A percentile compares a stretch with the other conserved stretches of the same genome.
Conservation (phyloP, 2,797 vertebrate genomes). For the Ispidina picta region DNA sequence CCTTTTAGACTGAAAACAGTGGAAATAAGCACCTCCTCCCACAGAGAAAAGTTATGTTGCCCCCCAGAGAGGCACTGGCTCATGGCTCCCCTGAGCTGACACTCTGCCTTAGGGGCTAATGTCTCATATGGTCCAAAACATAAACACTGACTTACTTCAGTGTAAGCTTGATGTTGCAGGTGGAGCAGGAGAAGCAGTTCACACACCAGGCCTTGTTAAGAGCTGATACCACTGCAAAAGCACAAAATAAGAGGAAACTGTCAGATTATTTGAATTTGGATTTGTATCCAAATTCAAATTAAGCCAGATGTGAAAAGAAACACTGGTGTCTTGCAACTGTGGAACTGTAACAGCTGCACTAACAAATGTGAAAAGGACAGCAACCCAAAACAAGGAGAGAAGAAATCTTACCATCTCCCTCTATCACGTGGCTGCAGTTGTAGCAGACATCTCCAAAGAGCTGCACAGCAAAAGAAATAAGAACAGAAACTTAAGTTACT, state of each 20-base stretch:
- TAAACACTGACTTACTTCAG: constrained; percentile 76
- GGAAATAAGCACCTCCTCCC: neutral
- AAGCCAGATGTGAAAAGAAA: constrained; percentile 58
- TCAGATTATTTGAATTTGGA: neutral
- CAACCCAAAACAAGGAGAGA: neutral
- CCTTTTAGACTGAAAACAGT: neutral
- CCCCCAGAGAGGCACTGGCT: neutral
- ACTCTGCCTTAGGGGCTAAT: neutral
- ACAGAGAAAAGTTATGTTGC: neutral
- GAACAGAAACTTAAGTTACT: constrained; percentile 17
- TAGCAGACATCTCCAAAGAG: constrained; percentile 83
- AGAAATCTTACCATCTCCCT: constrained; percentile 79
- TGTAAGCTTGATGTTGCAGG: constrained; percentile 80
- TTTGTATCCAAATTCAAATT: constrained; percentile 39
- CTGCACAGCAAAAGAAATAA: constrained; percentile 55
- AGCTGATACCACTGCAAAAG: constrained; percentile 79
- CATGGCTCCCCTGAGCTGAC: neutral
- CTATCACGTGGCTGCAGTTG: constrained; percentile 81
- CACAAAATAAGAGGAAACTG: constrained; percentile 31
- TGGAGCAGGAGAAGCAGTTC: constrained; percentile 81
- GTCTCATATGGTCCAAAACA: neutral
- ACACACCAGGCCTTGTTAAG: constrained; percentile 85
- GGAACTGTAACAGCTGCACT: constrained; percentile 58
- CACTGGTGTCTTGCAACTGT: constrained; percentile 48
- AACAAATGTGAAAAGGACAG: constrained; percentile 1